Base-by-base conservation (phyloP, 2,888 invertebrate species). In the Pomacea canaliculata region DNA sequence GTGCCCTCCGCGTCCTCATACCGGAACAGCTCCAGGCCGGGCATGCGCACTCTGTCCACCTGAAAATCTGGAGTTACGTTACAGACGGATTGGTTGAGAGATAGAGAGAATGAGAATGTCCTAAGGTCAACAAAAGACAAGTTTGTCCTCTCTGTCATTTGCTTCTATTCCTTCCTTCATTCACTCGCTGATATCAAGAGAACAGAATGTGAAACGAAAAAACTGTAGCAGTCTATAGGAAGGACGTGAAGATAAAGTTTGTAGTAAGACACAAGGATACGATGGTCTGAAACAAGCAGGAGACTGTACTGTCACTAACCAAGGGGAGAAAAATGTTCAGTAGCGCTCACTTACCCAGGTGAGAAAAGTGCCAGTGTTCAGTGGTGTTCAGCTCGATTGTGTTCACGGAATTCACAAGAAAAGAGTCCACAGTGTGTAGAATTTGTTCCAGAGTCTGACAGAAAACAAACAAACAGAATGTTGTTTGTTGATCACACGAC, bases 371-470 rank as follows among this genome's bases (percentile, higher is more conserved):
- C 9, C 59, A 23, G 12, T 59, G 56, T 59, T 67, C 67, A 59
- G 66, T 56, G 0, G 27, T 59, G 48, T 67, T 66, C n/a, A 37
- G 18, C n/a, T 19, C 46, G 0, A 46, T 49, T 5, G 18, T n/a
- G 27, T 19, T 51, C 67, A 73, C 51, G n/a, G 67, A 19, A 12
- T 56, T 23, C 12, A n/a, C 67, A 66, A 73, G 18, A 66, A 73
- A 73, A 12, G n/a, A 16, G 66, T 73, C 73, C 67, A 67, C 12
- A 4, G 67, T 46, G 27, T 27, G 59, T 16, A 73, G 67, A 16
- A 59, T 59, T 37, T 66, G 23, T 51, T 73, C 73, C 67, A 73
- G 27, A n/a, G 27, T 65, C 73, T 73, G 73, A 16, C 46, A 59
- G 1, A 37, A 67, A 51, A 69, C 49, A 69, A 13, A n/a, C 8